Percentiles rank a stretch among this genome's conserved stretches.
These are phyloP conservation scores for Paguma larvata DNA, from an alignment of 2,797 vertebrate genomes.

Conservation along the genomic window DNA sequence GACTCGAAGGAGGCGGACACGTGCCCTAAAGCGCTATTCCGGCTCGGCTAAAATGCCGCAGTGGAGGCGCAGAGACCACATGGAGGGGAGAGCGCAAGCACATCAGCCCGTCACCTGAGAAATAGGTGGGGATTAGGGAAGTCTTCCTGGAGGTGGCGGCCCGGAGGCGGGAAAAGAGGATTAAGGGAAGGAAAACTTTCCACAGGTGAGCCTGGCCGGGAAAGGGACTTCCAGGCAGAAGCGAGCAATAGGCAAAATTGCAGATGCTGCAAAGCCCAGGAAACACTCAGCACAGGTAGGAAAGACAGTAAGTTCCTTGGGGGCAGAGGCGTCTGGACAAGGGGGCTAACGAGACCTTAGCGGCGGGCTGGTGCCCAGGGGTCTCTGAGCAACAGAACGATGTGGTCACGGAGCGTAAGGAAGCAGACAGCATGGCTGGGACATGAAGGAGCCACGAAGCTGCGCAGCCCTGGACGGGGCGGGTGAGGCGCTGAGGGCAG, in stretches of 20 bases:
- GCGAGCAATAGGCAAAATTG: neutral
- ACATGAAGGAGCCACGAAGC: neutral
- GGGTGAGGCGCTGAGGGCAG: rapidly evolving
- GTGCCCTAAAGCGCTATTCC: neutral
- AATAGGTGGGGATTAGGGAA: neutral
- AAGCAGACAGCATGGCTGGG: neutral
- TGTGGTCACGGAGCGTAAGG: rapidly evolving
- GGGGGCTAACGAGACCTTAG: neutral
- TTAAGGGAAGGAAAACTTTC: neutral
- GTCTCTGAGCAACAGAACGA: neutral
- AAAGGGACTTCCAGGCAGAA: neutral
- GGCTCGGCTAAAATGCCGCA: neutral
- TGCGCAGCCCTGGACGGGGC: neutral
- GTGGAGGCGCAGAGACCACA: neutral
- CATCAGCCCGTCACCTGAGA: neutral
- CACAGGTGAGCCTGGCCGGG: neutral
- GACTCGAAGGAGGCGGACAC: too few relatives aligned
- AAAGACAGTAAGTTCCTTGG: neutral
- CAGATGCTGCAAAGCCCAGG: neutral
- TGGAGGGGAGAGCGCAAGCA: neutral
- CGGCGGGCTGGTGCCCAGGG: neutral
- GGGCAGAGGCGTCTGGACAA: too few relatives aligned
- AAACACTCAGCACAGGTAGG: neutral
- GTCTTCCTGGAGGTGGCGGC: neutral
- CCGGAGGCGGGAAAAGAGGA: neutral